phyloP scores from a whole-genome alignment of 2,113 vertebrate species.

The Pangasianodon hypophthalmus region DNA sequence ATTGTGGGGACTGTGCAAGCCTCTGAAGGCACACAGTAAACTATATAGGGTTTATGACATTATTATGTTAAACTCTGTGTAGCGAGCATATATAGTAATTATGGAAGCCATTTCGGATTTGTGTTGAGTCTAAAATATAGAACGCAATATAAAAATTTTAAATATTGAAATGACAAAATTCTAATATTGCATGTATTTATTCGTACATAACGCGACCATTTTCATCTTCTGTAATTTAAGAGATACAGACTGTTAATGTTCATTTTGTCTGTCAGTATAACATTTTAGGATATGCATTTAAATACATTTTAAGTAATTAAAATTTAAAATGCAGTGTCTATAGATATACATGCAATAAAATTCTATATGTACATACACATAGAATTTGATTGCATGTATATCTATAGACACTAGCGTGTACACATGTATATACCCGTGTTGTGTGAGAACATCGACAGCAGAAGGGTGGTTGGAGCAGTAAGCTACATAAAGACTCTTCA shows the following conservation, averaged over 20 bases:
- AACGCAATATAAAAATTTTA: not conserved
- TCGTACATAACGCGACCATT: not conserved
- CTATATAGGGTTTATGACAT: not conserved
- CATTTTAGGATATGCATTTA: not conserved
- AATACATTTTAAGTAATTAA: not conserved
- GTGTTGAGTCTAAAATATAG: not conserved
- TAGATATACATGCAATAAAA: too few species aligned
- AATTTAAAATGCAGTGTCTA: not conserved
- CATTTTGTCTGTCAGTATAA: not conserved
- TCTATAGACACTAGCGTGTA: not conserved
- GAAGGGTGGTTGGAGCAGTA: conserved; percentile 96
- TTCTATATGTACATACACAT: not conserved
- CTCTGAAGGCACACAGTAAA: not conserved
- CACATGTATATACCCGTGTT: conserved; percentile 80
- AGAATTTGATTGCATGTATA: not conserved
- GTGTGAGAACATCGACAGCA: conserved; percentile 90
- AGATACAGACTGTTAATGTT: not conserved
- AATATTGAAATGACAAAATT: not conserved
- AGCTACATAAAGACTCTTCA: conserved; percentile 84
- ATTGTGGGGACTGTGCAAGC: not conserved
- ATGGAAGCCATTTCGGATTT: not conserved
- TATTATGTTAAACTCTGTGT: not conserved
- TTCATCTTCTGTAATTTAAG: not conserved
- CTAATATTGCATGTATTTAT: not conserved
- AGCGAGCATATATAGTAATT: not conserved